A percentile compares a stretch with the other conserved stretches of the same genome.
Conservation (phyloP, 2,113 vertebrate species). For the Corapipo altera region DNA sequence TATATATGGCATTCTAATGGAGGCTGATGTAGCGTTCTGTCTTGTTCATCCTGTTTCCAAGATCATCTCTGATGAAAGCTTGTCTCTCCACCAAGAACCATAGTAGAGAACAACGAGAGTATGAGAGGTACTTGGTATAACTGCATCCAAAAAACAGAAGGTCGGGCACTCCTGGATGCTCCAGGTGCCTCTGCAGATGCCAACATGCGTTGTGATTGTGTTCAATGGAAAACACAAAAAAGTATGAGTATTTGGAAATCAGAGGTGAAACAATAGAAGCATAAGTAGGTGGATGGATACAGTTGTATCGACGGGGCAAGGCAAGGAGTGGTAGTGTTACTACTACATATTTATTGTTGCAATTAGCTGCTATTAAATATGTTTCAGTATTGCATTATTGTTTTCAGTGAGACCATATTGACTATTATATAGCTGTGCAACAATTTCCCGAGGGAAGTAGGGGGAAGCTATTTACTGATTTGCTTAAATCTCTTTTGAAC, state of each 20-base stretch:
- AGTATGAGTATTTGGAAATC: not conserved
- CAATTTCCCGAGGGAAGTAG: not conserved
- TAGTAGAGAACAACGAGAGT: accelerated
- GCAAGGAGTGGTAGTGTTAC: not conserved
- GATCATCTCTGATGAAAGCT: not conserved
- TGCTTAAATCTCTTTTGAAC: slow-evolving; percentile 31
- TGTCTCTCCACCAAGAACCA: not conserved
- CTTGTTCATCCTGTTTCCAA: not conserved
- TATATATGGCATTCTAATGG: not conserved
- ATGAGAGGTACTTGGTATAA: not conserved
- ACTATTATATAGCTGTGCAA: not conserved
- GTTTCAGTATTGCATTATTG: not conserved
- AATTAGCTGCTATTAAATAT: slow-evolving; percentile 1
- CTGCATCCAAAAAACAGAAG: not conserved
- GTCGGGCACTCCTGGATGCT: not conserved
- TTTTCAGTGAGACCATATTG: not conserved
- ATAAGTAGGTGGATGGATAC: not conserved
- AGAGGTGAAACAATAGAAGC: not conserved
- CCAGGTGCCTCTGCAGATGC: not conserved
- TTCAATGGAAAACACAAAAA: not conserved
- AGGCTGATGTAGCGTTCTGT: not conserved
- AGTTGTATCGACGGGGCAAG: not conserved
- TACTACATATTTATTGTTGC: not conserved
- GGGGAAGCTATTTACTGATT: slow-evolving; percentile 5
- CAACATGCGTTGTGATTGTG: accelerated